Percentiles rank a stretch among this genome's conserved stretches.
phyloP scores from a whole-genome alignment of 2,113 vertebrate genomes.

The Oreochromis aureus region DNA sequence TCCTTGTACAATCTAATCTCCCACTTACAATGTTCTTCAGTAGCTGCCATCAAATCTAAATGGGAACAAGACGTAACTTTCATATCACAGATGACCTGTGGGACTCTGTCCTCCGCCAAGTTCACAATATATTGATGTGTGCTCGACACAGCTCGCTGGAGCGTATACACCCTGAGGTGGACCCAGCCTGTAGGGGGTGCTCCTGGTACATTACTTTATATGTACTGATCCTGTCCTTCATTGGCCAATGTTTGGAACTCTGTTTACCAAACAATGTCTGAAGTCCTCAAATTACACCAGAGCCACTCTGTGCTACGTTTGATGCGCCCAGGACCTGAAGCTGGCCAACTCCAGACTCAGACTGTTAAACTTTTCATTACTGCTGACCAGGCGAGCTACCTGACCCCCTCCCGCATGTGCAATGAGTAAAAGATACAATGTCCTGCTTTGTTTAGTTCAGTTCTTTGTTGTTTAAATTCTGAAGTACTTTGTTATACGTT shows the following conservation, averaged over 20 bases:
- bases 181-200: background rate
- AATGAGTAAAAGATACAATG: background rate
- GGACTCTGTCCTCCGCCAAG: background rate
- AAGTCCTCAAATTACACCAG: background rate
- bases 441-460: background rate
- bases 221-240: background rate
- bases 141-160: background rate
- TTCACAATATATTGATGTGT: background rate
- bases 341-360: background rate
- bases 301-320: background rate
- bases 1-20: background rate
- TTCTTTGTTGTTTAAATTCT: background rate
- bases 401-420: accelerated
- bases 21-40: background rate
- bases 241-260: background rate
- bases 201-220: background rate
- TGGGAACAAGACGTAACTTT: background rate
- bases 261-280: background rate
- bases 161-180: background rate
- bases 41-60: background rate
- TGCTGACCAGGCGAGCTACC: background rate
- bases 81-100: background rate
- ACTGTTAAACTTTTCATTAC: background rate
- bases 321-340: background rate
- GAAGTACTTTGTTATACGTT: accelerated